phyloP scores from a whole-genome alignment of 1,140 invertebrate species.

The Pogonomyrmex barbatus region DNA sequence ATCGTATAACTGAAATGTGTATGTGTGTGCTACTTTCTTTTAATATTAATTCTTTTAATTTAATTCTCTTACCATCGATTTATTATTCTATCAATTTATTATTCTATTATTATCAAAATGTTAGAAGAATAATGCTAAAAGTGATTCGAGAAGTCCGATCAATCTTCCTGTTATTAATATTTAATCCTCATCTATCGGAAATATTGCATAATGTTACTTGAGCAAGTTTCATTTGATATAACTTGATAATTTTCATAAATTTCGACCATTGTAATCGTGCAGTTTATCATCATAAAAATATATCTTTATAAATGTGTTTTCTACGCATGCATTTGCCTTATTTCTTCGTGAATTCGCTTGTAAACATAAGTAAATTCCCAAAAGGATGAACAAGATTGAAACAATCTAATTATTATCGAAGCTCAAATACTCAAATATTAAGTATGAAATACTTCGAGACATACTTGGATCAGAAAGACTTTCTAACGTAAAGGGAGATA shows the following conservation, averaged over 20 bases:
- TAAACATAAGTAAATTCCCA: background rate
- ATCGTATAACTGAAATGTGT: background rate
- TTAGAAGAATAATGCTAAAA: background rate
- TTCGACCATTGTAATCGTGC: background rate
- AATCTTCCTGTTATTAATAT: background rate
- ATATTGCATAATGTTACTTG: slow-evolving; percentile 27
- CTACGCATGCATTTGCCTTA: background rate
- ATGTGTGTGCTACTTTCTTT: background rate
- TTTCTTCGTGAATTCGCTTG: background rate
- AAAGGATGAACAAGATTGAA: background rate
- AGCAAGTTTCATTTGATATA: slow-evolving; percentile 7
- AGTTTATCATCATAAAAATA: background rate
- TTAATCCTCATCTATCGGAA: background rate
- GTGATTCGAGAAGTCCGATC: background rate
- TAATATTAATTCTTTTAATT: background rate
- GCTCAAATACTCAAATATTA: background rate
- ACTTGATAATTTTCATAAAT: slow-evolving; percentile 16
- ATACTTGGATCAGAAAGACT: background rate
- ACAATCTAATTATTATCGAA: background rate
- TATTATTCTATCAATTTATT: too few relatives aligned
- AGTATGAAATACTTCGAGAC: background rate
- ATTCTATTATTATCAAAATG: background rate
- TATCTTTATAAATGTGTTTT: background rate
- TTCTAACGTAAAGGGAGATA: background rate
- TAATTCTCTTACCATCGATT: too few relatives aligned